phyloP scores from a whole-genome alignment of 2,888 invertebrate species.

The Thecophora atra region DNA sequence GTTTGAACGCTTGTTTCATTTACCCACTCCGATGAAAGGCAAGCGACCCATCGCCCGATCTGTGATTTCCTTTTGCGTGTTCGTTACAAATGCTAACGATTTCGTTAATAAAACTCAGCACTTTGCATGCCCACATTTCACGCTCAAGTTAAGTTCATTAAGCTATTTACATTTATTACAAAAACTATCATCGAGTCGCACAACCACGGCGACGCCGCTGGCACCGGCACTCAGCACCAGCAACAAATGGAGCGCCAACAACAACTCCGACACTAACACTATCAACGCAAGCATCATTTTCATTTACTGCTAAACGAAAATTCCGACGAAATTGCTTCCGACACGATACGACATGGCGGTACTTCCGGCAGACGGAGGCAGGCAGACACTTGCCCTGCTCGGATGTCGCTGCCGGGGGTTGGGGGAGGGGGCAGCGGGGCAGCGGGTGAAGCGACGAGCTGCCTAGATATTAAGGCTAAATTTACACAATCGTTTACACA shows the following conservation, averaged over 20 bases:
- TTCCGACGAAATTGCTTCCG: constrained; percentile 34
- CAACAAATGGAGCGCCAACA: neutral
- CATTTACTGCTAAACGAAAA: constrained; percentile 40
- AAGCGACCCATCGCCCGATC: neutral
- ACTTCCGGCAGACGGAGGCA: constrained; percentile 27
- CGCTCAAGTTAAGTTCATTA: constrained; percentile 22
- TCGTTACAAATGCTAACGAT: neutral
- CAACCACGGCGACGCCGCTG: neutral
- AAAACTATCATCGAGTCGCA: constrained; percentile 22
- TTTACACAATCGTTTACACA: constrained; percentile 26
- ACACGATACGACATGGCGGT: constrained; percentile 27
- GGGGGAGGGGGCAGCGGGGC: neutral
- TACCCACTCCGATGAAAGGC: neutral
- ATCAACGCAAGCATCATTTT: constrained; percentile 35
- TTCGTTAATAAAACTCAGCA: constrained; percentile 22
- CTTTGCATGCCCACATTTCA: constrained; percentile 19
- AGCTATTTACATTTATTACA: constrained; percentile 30
- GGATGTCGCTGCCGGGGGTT: constrained; percentile 2
- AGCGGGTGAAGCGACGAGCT: neutral
- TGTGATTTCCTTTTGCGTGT: neutral
- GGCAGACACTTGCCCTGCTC: too few species aligned
- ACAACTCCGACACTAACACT: constrained; percentile 17
- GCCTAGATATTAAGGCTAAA: constrained; percentile 4
- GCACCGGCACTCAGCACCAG: neutral
- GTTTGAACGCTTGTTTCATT: neutral